These are phyloP conservation scores for Ashinkailepas kermadecensis DNA, from an alignment of 2,888 invertebrate genomes.

Conservation along the genomic window DNA sequence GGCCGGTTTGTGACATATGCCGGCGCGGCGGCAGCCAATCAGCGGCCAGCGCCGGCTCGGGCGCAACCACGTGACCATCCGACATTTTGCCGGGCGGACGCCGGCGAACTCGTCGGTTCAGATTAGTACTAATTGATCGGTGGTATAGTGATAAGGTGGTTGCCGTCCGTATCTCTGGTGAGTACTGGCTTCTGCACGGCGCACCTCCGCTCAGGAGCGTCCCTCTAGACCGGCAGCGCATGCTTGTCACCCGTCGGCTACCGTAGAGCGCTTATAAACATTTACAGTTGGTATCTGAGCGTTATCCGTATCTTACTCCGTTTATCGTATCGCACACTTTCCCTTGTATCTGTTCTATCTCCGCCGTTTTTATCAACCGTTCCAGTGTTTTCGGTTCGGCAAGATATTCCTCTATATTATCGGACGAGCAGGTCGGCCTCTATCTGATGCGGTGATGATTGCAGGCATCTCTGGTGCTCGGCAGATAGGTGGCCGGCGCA, in stretches of 20 bases:
- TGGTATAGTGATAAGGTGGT: not conserved
- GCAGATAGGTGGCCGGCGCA: too few relatives aligned
- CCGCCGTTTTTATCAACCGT: conserved; percentile 14
- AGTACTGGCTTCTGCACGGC: not conserved
- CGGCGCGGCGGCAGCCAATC: not conserved
- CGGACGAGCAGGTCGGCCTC: not conserved
- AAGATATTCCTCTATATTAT: conserved; percentile 5
- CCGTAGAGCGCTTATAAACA: not conserved
- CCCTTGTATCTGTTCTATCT: conserved; percentile 13
- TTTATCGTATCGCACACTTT: conserved; percentile 17
- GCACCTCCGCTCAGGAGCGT: not conserved
- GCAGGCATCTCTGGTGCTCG: not conserved
- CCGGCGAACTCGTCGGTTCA: not conserved
- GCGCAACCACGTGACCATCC: not conserved
- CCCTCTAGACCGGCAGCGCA: not conserved
- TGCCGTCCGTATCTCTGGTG: not conserved
- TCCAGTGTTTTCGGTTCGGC: conserved; percentile 5
- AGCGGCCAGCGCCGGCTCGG: not conserved
- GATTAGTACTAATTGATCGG: conserved; percentile 18
- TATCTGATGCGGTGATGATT: not conserved
- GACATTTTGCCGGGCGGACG: not conserved
- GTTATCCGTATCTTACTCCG: conserved; percentile 17
- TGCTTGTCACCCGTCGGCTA: not conserved
- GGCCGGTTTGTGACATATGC: conserved; percentile 1
- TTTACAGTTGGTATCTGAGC: conserved; percentile 16